phyloP scores from a whole-genome alignment of 1,140 invertebrate genomes.

The Patella vulgata region DNA sequence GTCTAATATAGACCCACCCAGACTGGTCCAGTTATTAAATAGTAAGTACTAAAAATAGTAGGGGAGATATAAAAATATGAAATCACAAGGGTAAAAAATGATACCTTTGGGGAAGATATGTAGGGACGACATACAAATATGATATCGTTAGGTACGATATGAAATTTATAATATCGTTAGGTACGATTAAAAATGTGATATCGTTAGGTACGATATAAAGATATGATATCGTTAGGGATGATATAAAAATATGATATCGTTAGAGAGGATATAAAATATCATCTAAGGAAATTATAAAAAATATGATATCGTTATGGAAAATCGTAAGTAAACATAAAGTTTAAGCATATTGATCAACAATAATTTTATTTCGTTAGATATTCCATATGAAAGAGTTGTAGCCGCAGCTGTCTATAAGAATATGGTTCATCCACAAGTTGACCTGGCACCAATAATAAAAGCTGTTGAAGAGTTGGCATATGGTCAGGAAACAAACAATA shows the following conservation, averaged over 20 bases:
- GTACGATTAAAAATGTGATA: not conserved
- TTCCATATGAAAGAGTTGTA: not conserved
- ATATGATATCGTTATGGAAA: not conserved
- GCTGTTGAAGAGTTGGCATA: slow-evolving; percentile 4
- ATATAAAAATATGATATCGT: not conserved
- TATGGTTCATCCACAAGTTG: not conserved
- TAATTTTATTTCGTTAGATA: not conserved
- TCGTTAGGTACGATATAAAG: not conserved
- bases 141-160: not conserved
- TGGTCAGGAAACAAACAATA: not conserved
- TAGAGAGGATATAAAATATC: not conserved
- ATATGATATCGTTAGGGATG: not conserved
- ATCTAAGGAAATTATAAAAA: too few relatives aligned
- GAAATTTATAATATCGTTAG: not conserved
- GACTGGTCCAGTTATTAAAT: not conserved
- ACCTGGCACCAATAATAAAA: slow-evolving; percentile 12
- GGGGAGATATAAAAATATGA: not conserved
- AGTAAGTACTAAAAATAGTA: too few relatives aligned
- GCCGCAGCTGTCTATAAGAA: slow-evolving; percentile 6
- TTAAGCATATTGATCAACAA: too few relatives aligned
- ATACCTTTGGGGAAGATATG: not conserved
- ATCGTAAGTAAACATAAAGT: too few relatives aligned
- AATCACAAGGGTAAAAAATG: not conserved
- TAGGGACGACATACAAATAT: not conserved
- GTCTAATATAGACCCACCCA: not conserved